Evolutionary conservation across 2,113 vertebrate species (phyloP).

Genomic region (Oriolus oriolus): DNA sequence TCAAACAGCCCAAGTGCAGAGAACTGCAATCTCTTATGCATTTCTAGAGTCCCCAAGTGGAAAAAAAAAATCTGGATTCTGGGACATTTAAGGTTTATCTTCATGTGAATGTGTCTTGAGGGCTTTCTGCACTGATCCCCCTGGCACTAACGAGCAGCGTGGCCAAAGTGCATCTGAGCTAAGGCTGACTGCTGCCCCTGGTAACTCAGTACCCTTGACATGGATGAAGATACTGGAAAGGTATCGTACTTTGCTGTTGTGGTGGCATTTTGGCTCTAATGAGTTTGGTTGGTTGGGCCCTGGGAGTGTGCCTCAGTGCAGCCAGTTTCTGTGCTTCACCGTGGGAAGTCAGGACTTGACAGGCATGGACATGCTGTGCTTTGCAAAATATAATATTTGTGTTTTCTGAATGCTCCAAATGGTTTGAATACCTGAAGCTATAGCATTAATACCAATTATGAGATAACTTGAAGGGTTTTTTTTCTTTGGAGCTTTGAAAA

Average conservation of each 20-base stretch:
- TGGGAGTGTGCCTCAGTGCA: not conserved
- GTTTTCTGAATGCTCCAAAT: not conserved
- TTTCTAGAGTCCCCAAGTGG: not conserved
- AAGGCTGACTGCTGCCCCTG: not conserved
- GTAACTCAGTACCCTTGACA: not conserved
- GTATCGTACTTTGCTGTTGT: not conserved
- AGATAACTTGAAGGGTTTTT: not conserved
- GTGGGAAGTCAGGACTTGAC: not conserved
- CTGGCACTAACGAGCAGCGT: rapidly evolving
- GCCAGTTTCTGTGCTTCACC: not conserved
- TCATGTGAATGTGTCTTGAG: not conserved
- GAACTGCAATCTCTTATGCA: not conserved
- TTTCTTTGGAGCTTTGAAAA: not conserved
- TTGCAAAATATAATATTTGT: not conserved
- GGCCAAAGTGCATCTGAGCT: not conserved
- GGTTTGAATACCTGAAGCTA: not conserved
- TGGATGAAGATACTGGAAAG: not conserved
- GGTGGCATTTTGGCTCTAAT: not conserved
- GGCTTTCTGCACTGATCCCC: not conserved
- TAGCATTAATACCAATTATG: not conserved
- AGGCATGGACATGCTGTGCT: not conserved
- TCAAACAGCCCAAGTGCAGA: not conserved
- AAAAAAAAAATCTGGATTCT: not conserved
- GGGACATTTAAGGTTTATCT: not conserved
- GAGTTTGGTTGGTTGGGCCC: not conserved